Base-by-base conservation (phyloP, 1,140 invertebrate genomes). In the Temnothorax curvispinosus region DNA sequence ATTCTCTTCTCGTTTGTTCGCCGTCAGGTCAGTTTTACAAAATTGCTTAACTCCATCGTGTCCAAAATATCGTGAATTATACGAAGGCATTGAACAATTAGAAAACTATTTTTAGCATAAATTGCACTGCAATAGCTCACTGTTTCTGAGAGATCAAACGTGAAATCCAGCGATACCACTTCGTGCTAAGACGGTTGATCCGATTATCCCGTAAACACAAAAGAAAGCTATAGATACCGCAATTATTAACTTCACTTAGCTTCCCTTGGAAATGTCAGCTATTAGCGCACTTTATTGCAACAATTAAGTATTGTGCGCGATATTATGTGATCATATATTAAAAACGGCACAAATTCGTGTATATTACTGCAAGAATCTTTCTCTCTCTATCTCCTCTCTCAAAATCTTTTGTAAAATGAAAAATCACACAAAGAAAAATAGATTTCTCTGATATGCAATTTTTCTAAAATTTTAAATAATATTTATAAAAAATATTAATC, bases 161-260 rank as follows among this genome's bases (percentile, higher is more conserved):
- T 38, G 35, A 72, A 76, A 76, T 71, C 27, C 32, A 47, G 38
- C 18, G n/a, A 56, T 87, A 65, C 32, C n/a, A 18, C 15, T 56
- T 41, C 15, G 13, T 38, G 35, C 6, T 75, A 9, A 11, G 6
- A 44, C 15, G 15, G 67, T 58, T 87, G 41, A 84, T 74, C 52
- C 67, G 86, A 87, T 87, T 87, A 87, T 78, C 15, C 27, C 58
- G 27, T 58, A 71, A 76, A 71, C 50, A 64, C 54, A 52, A 78
- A 72, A 87, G 78, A 85, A 27, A 15, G 27, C 71, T 85, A 71
- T 62, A 52, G 7, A 56, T 13, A 65, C 41, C 13, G 62, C 54
- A 64, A 54, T 71, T 67, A 76, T 52, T 41, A 64, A 78, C 13
- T 32, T 50, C 32, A 54, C 69, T 74, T 38, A 75, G n/a, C 72